Evolutionary conservation across 2,888 invertebrate genomes (phyloP).

Genomic region (Spisula subtruncata): DNA sequence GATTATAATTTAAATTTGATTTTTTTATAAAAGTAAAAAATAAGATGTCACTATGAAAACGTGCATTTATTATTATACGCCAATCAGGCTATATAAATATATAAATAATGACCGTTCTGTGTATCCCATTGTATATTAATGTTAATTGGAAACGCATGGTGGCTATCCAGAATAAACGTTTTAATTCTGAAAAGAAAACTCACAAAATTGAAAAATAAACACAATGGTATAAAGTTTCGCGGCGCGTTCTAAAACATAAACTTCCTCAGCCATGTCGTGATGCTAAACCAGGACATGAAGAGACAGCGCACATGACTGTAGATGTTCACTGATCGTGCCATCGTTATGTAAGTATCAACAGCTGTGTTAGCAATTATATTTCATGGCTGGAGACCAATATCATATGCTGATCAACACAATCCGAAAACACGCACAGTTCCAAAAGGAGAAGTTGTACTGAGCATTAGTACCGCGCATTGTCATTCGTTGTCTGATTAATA

Average conservation of each 20-base stretch:
- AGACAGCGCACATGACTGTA: constrained; percentile 9
- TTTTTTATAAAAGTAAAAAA: no score
- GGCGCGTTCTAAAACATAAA: background rate
- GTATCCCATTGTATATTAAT: no score
- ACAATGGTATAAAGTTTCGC: background rate
- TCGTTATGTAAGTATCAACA: constrained; percentile 20
- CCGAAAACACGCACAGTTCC: constrained; percentile 29
- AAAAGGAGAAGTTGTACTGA: constrained; percentile 33
- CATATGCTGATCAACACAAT: constrained; percentile 28
- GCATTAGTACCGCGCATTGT: background rate
- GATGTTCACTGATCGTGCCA: background rate
- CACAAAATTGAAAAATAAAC: background rate
- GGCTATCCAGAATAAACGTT: no score
- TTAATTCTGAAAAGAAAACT: background rate
- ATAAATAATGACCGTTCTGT: no score
- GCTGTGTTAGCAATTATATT: background rate
- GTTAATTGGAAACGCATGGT: no score
- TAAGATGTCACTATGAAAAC: no score
- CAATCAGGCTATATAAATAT: no score
- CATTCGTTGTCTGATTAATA: constrained; percentile 25
- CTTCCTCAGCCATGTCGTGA: background rate
- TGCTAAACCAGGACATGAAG: background rate
- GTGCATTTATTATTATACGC: no score
- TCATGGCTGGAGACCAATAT: constrained; percentile 35
- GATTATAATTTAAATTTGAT: no score